Evolutionary conservation across 2,113 vertebrate species (phyloP).

Genomic region (Marmota flaviventris): DNA sequence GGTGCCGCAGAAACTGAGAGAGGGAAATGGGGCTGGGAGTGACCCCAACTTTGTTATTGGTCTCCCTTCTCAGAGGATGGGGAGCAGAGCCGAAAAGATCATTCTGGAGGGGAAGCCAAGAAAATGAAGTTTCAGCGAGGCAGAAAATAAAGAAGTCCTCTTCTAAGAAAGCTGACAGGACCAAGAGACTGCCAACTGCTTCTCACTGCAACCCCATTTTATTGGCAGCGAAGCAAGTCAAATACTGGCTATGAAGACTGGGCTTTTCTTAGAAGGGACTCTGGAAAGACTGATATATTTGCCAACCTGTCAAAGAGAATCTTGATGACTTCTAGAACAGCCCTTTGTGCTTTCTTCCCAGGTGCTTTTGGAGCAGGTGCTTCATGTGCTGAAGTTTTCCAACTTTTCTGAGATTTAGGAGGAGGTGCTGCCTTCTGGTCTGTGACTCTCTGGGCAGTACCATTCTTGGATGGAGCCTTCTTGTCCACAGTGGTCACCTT

Average conservation of each 20-base stretch:
- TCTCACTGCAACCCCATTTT: not conserved
- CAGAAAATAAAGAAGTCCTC: constrained; percentile 17
- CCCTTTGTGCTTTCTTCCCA: not conserved
- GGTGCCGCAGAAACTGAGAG: not conserved
- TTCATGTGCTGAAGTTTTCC: not conserved
- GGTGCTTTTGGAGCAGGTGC: not conserved
- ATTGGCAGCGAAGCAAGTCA: constrained; percentile 22
- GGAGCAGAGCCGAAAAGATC: not conserved
- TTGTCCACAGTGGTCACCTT: not conserved
- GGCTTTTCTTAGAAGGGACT: constrained; percentile 48
- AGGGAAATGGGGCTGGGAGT: no score
- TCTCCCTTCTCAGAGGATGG: not conserved
- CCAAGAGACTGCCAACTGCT: not conserved
- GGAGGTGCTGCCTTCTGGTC: not conserved
- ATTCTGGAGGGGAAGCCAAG: not conserved
- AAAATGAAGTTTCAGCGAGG: constrained; percentile 10
- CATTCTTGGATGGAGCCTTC: not conserved
- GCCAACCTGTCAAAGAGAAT: not conserved
- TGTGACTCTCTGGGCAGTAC: not conserved
- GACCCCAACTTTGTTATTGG: not conserved
- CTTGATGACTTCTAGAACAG: not conserved
- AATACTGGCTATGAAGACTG: not conserved
- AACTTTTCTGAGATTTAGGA: not conserved
- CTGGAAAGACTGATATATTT: not conserved
- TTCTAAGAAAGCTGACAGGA: constrained; percentile 16